These are phyloP conservation scores for Mythimna lalbum DNA, from an alignment of 2,888 invertebrate species.

Conservation along the genomic window DNA sequence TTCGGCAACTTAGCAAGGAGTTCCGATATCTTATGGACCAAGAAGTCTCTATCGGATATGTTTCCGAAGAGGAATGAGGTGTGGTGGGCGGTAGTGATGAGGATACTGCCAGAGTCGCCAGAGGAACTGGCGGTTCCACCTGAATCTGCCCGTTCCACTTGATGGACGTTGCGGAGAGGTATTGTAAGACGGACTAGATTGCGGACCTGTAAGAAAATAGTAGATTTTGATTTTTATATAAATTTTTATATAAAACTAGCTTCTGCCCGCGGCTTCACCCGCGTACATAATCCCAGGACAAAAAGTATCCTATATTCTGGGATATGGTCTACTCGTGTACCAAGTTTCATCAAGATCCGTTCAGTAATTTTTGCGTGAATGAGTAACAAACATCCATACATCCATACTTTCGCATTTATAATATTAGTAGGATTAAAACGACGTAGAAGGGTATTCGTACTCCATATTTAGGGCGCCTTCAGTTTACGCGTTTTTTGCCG, in stretches of 20 bases:
- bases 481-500: no score
- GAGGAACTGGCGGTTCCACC: slow-evolving; percentile 91
- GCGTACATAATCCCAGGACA: no score
- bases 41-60: slow-evolving; percentile 96
- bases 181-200: slow-evolving; percentile 96
- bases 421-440: no score
- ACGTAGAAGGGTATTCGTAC: not conserved
- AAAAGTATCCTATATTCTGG: no score
- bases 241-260: no score
- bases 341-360: no score
- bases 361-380: no score
- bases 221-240: not conserved
- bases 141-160: slow-evolving; percentile 94
- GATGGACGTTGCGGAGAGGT: slow-evolving; percentile 95
- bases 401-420: no score
- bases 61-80: slow-evolving; percentile 97
- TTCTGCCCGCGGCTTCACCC: no score
- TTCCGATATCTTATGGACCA: slow-evolving; percentile 97
- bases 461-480: no score
- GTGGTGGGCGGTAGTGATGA: slow-evolving; percentile 95
- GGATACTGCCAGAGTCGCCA: slow-evolving; percentile 92
- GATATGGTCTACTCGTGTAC: no score
- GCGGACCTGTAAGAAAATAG: slow-evolving; percentile 90
- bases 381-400: no score
- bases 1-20: slow-evolving; percentile 93